These are phyloP conservation scores for Diplolepis rosae DNA, from an alignment of 2,888 invertebrate genomes.

Conservation along the genomic window DNA sequence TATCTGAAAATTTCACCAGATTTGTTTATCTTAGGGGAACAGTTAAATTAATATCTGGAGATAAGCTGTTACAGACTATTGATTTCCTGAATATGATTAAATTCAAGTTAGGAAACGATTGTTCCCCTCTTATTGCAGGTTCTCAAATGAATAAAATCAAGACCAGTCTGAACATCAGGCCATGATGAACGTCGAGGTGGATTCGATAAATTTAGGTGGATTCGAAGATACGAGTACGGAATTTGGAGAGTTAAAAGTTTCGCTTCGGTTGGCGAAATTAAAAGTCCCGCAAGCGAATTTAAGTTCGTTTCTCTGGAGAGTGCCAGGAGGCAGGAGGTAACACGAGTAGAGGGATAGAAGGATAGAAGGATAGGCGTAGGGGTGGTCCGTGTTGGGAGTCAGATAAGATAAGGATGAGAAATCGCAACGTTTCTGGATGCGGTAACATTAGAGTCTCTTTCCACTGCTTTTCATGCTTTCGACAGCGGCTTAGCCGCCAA, in stretches of 20 bases:
- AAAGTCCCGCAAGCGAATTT: constrained; percentile 62
- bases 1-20: too few species aligned
- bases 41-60: too few species aligned
- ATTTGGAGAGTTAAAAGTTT: constrained; percentile 34
- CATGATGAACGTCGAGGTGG: constrained; percentile 15
- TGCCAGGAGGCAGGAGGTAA: constrained; percentile 34
- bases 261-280: constrained; percentile 60
- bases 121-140: too few species aligned
- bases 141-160: constrained; percentile 12
- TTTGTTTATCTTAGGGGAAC: too few species aligned
- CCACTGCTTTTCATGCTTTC: constrained; percentile 31
- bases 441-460: constrained; percentile 61
- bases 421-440: constrained; percentile 67
- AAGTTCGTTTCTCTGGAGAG: constrained; percentile 50
- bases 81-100: too few species aligned
- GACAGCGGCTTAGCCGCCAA: constrained; percentile 35
- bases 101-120: too few species aligned
- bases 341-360: constrained; percentile 34
- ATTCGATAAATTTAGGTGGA: constrained; percentile 24
- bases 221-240: constrained; percentile 23
- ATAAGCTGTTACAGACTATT: too few species aligned
- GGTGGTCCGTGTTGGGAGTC: constrained; percentile 41
- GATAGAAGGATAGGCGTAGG: constrained; percentile 36
- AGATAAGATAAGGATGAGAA: constrained; percentile 72
- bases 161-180: constrained; percentile 32